These are phyloP conservation scores for Toxotes jaculatrix DNA, from an alignment of 2,113 vertebrate genomes.

Conservation along the genomic window DNA sequence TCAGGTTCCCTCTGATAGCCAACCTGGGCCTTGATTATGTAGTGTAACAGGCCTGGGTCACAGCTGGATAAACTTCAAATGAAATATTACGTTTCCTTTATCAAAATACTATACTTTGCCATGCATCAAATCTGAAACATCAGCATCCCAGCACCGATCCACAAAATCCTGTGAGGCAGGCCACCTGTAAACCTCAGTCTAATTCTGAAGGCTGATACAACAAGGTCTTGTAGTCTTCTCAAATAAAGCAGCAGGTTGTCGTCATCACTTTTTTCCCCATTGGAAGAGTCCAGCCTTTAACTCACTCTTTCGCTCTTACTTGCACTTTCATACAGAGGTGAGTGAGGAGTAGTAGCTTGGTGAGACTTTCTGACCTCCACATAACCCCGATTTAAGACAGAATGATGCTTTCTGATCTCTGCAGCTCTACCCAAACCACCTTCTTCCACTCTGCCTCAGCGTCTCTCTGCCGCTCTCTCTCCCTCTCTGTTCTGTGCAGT, in stretches of 20 bases:
- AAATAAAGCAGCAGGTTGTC: conserved; percentile 48
- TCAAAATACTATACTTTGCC: background rate
- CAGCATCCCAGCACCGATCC: background rate
- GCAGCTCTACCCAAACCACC: conserved; percentile 41
- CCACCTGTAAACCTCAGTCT: background rate
- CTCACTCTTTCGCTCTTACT: conserved; percentile 14
- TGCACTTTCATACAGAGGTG: conserved; percentile 21
- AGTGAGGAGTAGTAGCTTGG: conserved; percentile 28
- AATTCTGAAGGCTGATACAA: background rate
- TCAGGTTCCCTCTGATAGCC: background rate
- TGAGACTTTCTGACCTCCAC: conserved; percentile 65
- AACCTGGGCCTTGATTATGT: background rate
- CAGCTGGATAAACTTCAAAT: background rate
- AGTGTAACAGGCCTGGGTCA: background rate
- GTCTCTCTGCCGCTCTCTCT: conserved; percentile 34
- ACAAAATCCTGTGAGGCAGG: background rate
- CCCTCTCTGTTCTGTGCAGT: conserved; percentile 48
- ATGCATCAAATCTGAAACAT: background rate
- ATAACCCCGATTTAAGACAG: conserved; percentile 71
- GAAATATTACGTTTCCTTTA: background rate
- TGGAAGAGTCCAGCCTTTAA: conserved; percentile 34
- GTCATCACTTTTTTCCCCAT: conserved; percentile 8
- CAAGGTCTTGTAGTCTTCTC: background rate
- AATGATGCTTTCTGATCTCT: conserved; percentile 69
- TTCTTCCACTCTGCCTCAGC: conserved; percentile 15